A percentile compares a stretch with the other conserved stretches of the same genome.
Conservation (phyloP, 2,888 invertebrate species). For the Rhodophaea formosa region DNA sequence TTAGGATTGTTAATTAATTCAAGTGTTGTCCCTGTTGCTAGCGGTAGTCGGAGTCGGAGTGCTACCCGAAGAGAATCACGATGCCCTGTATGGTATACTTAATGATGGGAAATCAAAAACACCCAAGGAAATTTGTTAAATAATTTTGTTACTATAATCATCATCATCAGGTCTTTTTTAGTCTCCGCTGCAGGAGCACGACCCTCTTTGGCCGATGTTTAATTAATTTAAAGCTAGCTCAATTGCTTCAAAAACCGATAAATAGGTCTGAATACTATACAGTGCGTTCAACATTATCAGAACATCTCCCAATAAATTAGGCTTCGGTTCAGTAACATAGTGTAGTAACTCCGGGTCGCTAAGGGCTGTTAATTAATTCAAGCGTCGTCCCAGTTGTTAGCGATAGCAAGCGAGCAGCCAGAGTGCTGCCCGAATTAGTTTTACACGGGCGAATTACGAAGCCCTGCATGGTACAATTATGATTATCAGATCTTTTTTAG, state of each 20-base stretch:
- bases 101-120: no score
- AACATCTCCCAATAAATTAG: slow-evolving; percentile 11
- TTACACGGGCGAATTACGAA: slow-evolving; percentile 14
- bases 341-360: slow-evolving; percentile 4
- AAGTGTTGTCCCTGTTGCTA: slow-evolving; percentile 22
- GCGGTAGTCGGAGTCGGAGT: slow-evolving; percentile 24
- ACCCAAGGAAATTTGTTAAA: no score
- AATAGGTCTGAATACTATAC: no score
- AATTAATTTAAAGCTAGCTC: no score
- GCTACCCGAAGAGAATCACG: slow-evolving; percentile 17
- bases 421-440: slow-evolving; percentile 25
- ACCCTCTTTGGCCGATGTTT: no score
- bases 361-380: slow-evolving; percentile 26
- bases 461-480: slow-evolving; percentile 9
- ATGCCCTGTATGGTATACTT: slow-evolving; percentile 9
- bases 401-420: slow-evolving; percentile 25
- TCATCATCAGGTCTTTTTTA: no score
- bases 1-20: slow-evolving; percentile 26
- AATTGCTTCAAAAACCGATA: no score
- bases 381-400: slow-evolving; percentile 22
- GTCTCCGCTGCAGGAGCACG: no score
- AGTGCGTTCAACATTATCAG: no score
- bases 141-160: no score
- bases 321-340: neutral
- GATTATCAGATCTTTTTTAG: no score